phyloP scores from a whole-genome alignment of 2,888 invertebrate genomes.

The Nesidiocoris tenuis region DNA sequence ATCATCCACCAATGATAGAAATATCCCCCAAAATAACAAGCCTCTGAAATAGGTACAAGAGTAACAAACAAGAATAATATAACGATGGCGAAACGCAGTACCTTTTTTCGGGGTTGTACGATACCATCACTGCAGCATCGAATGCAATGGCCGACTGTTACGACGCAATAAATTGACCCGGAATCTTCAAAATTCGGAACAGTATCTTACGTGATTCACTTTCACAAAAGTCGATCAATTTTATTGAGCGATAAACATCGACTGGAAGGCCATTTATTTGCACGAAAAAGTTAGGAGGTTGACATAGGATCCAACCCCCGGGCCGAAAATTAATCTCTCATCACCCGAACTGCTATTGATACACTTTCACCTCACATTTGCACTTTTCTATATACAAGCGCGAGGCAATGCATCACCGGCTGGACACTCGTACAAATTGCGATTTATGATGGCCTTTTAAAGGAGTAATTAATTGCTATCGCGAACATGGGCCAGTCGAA shows the following conservation, averaged over 20 bases:
- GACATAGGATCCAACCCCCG: neutral
- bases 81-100: no score
- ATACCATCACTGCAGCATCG: no score
- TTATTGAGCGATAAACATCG: neutral
- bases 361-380: constrained; percentile 11
- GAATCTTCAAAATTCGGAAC: neutral
- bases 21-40: no score
- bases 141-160: no score
- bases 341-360: constrained; percentile 3
- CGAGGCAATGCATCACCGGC: constrained; percentile 4
- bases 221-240: neutral
- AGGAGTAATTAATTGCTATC: constrained; percentile 2
- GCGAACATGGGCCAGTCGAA: neutral
- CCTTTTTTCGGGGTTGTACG: no score
- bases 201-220: neutral
- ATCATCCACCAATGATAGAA: no score
- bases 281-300: neutral
- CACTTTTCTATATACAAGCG: neutral
- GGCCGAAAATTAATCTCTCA: neutral
- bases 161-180: no score
- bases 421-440: constrained; percentile 15
- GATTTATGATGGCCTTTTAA: constrained; percentile 14
- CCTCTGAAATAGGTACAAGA: no score
- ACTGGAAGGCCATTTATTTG: neutral
- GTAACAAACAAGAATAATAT: no score